phyloP scores from a whole-genome alignment of 23 tunicate genomes.

The Botrylloides violaceus region DNA sequence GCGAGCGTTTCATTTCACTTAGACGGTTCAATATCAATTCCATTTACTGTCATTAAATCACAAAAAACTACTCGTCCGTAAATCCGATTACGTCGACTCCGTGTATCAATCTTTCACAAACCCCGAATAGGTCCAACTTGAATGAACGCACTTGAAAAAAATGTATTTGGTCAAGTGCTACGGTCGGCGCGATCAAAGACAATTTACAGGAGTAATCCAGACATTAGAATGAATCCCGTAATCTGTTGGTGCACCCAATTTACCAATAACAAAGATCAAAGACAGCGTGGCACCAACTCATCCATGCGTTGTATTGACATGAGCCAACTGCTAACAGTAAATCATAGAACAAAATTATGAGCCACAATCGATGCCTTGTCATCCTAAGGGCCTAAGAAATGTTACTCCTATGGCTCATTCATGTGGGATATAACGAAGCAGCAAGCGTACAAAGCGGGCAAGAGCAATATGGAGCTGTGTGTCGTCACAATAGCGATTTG shows the following conservation, averaged over 20 bases:
- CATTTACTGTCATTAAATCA: not conserved
- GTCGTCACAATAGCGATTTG: too few relatives aligned
- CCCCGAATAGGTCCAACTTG: not conserved
- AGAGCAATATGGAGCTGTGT: too few relatives aligned
- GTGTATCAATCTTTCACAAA: not conserved
- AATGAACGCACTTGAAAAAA: not conserved
- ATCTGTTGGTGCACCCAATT: not conserved
- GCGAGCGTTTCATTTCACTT: too few relatives aligned
- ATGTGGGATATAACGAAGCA: too few relatives aligned
- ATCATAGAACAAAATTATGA: too few relatives aligned
- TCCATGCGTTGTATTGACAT: not conserved
- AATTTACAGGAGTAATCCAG: not conserved
- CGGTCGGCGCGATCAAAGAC: not conserved
- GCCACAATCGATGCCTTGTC: too few relatives aligned
- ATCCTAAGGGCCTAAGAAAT: too few relatives aligned
- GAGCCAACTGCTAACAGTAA: too few relatives aligned
- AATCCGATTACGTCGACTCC: not conserved
- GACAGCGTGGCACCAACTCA: not conserved
- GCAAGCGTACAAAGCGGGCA: too few relatives aligned
- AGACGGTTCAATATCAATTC: not conserved
- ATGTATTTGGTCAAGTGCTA: not conserved
- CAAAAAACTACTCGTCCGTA: not conserved
- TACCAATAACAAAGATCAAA: not conserved
- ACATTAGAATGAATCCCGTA: not conserved
- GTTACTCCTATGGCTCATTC: too few relatives aligned